Evolutionary conservation across 2,888 invertebrate genomes (phyloP).

Genomic region (Caenorhabditis angaria): DNA sequence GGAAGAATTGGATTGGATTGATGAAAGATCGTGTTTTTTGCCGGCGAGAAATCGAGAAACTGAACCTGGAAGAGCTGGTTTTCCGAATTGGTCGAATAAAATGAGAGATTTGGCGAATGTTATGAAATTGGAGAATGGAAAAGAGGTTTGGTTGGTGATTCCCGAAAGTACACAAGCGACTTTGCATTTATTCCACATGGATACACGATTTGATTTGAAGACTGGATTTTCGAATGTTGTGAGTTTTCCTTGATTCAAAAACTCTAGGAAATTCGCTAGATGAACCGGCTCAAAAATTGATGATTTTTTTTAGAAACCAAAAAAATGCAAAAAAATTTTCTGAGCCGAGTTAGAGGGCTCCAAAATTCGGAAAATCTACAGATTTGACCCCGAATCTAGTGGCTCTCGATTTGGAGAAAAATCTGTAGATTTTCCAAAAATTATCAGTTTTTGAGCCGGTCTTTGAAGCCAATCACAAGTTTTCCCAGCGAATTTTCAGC

Average conservation of each 20-base stretch:
- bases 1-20: not conserved
- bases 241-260: not conserved
- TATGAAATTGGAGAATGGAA: slow-evolving; percentile 30
- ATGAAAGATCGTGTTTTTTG: not conserved
- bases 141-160: slow-evolving; percentile 25
- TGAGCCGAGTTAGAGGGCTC: no score
- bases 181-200: slow-evolving; percentile 29
- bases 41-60: not conserved
- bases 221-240: slow-evolving; percentile 7
- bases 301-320: slow-evolving; percentile 19
- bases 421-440: no score
- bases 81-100: not conserved
- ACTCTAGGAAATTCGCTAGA: not conserved
- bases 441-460: no score
- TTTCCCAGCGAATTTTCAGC: no score
- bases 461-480: no score
- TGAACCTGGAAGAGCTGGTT: not conserved
- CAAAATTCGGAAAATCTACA: no score
- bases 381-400: no score
- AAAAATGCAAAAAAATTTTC: no score
- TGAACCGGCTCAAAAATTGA: not conserved
- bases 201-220: slow-evolving; percentile 14
- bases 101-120: slow-evolving; percentile 18
- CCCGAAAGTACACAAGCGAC: slow-evolving; percentile 16
- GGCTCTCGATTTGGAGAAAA: no score